phyloP scores from a whole-genome alignment of 1,140 invertebrate species.

The Heliothis subflexa region DNA sequence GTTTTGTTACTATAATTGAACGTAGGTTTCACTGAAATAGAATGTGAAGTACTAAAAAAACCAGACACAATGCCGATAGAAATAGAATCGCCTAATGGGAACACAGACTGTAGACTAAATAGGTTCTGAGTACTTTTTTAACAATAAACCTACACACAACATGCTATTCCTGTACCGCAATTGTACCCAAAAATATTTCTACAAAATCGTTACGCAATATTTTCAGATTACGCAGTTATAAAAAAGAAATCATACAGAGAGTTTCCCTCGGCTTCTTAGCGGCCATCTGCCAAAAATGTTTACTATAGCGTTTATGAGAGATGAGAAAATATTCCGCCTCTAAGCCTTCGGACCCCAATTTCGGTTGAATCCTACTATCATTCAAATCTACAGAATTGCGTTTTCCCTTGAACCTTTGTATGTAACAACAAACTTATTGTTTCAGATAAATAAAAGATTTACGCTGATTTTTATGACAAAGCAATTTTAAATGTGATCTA shows the following conservation, averaged over 20 bases:
- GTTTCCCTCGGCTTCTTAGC: constrained; percentile 4
- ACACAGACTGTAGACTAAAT: too few relatives aligned
- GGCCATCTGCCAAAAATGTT: constrained; percentile 41
- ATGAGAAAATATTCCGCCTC: constrained; percentile 30
- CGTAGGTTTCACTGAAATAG: too few relatives aligned
- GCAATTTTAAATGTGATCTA: too few relatives aligned
- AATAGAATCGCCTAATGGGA: too few relatives aligned
- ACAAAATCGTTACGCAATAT: neutral
- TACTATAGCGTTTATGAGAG: constrained; percentile 41
- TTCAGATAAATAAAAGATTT: neutral
- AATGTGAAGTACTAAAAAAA: too few relatives aligned
- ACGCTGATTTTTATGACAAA: neutral
- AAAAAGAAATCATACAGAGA: constrained; percentile 10
- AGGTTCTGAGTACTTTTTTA: too few relatives aligned
- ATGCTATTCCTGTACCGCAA: too few relatives aligned
- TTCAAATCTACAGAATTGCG: constrained; percentile 14
- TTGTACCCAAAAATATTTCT: neutral
- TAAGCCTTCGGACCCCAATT: constrained; percentile 28
- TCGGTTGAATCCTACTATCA: neutral
- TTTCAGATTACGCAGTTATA: neutral
- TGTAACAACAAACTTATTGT: neutral
- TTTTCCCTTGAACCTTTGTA: neutral
- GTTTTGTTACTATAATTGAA: neutral
- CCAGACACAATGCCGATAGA: too few relatives aligned
- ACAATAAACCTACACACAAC: too few relatives aligned